Base-by-base conservation (phyloP, 23 tunicate genomes). In the Trididemnum miniatum region DNA sequence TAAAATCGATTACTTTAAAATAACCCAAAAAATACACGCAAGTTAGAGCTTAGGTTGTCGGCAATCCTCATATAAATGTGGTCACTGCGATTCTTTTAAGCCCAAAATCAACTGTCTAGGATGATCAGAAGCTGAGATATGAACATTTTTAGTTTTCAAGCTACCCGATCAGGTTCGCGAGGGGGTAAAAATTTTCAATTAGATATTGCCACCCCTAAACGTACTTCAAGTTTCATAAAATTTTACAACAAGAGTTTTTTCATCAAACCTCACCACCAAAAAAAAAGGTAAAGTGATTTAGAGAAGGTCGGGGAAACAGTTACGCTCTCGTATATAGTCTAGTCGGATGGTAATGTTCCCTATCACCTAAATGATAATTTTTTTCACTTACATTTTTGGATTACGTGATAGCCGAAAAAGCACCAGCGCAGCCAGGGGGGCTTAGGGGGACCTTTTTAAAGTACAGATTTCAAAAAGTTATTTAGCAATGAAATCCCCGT, bases 221-320 rank as follows among this genome's bases (percentile, higher is more conserved):
- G 29, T 22, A 62, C 69, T 62, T 62, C 69, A 25, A 62, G 15
- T 62, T 62, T 62, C 29, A 62, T 62, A 62, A 62, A 15, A 62
- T 25, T 62, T 62, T 62, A 62, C 20, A 20, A 62, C 15, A 22
- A 22, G 26, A 24, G 28, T 62, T 62, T 62, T 22, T 62, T 62
- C 69, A 62, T 62, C 69, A 62, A 62, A 62, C 69, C 24, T 62
- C 69, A 62, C 69, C 69, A 62, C 69, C 69, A 62, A 62, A 62
- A 62, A n/a, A n/a, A 62, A 62, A 62, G 29, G 69, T 25, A 25
- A 22, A 25, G 69, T 62, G n/a, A 25, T 62, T 62, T 62, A 24
- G 29, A 62, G 29, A 62, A 62, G 29, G 24, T 62, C 24, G 69
- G 69, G 69, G 69, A 5, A 62, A n/a, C 69, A 62, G 69, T 24